Conservation (phyloP, 2,113 vertebrate species). For the Corynorhinus townsendii region DNA sequence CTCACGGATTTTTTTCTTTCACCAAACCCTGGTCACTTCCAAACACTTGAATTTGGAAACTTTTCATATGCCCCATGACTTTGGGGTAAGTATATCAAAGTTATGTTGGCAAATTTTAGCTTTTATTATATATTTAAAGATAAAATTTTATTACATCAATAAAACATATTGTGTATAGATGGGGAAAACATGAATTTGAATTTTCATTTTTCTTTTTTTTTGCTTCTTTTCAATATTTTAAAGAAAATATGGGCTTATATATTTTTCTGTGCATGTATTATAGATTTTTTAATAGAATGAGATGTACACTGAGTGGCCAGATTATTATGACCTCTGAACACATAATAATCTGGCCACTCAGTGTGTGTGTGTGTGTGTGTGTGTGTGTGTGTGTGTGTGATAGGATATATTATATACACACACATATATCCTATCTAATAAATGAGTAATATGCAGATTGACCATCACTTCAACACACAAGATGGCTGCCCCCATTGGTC, state of each 20-base stretch:
- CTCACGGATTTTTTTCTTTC: conserved; percentile 24
- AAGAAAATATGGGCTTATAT: not conserved
- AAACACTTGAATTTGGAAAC: not conserved
- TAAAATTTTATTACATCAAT: not conserved
- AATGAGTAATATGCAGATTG: too few relatives aligned
- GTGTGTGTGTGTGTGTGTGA: too few relatives aligned
- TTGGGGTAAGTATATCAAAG: not conserved
- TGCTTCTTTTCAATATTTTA: not conserved
- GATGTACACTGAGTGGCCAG: not conserved
- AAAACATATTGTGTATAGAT: not conserved
- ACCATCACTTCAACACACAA: too few relatives aligned
- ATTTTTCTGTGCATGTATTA: not conserved
- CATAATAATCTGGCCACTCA: too few relatives aligned
- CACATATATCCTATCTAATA: too few relatives aligned
- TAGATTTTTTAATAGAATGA: not conserved
- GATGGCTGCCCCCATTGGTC: too few relatives aligned
- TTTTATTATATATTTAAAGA: not conserved
- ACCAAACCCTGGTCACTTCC: not conserved
- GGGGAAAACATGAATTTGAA: not conserved
- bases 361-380: too few relatives aligned
- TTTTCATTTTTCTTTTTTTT: not conserved
- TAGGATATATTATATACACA: too few relatives aligned
- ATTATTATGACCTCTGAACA: too few relatives aligned
- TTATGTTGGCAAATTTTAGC: not conserved
- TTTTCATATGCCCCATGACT: not conserved